Evolutionary conservation across 2,888 invertebrate species (phyloP).

Genomic region (Acronicta aceris): DNA sequence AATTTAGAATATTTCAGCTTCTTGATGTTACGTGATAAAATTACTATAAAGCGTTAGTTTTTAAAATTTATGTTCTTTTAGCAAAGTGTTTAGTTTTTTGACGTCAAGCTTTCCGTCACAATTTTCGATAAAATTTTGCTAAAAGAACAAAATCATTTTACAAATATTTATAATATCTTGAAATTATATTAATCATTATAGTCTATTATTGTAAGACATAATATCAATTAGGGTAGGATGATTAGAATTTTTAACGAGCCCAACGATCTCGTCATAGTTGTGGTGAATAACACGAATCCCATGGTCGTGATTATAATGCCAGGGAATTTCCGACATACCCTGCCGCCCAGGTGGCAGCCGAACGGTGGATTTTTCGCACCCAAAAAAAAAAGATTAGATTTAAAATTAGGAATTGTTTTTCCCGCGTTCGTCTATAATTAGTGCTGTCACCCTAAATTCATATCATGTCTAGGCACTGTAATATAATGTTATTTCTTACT

Average conservation of each 20-base stretch:
- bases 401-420: slow-evolving; percentile 47
- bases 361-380: no score
- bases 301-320: no score
- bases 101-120: neutral
- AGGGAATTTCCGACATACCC: no score
- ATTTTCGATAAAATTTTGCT: slow-evolving; percentile 5
- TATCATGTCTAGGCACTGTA: slow-evolving; percentile 59
- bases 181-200: slow-evolving; percentile 47
- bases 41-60: slow-evolving; percentile 82
- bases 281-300: no score
- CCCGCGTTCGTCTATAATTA: slow-evolving; percentile 29
- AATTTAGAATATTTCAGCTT: slow-evolving; percentile 85
- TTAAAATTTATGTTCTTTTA: slow-evolving; percentile 49
- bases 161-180: slow-evolving; percentile 32
- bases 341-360: no score
- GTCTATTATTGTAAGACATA: slow-evolving; percentile 51
- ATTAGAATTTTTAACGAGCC: slow-evolving; percentile 5
- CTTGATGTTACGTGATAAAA: slow-evolving; percentile 72
- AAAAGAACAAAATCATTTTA: slow-evolving; percentile 47
- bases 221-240: slow-evolving; percentile 51
- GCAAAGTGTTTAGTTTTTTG: slow-evolving; percentile 3
- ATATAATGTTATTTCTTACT: slow-evolving; percentile 41
- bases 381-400: neutral
- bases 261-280: no score
- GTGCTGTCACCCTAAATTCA: slow-evolving; percentile 45